Percentiles rank a stretch among this genome's conserved stretches.
Conservation (phyloP, 2,888 invertebrate species). For the Caenorhabditis zanzibari region DNA sequence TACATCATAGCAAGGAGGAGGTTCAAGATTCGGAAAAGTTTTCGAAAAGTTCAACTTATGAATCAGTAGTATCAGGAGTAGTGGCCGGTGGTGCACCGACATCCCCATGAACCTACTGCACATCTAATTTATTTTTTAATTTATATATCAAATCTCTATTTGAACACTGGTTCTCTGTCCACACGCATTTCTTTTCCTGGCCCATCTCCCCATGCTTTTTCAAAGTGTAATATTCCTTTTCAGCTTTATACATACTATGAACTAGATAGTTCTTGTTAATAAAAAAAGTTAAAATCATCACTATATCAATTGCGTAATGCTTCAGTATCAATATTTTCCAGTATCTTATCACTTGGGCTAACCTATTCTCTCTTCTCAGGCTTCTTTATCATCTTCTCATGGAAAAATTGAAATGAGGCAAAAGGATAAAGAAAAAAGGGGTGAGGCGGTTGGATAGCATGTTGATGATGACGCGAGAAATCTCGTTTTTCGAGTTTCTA, state of each 20-base stretch:
- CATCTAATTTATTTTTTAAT: constrained; percentile 13
- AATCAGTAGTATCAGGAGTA: constrained; percentile 60
- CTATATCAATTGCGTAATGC: not conserved
- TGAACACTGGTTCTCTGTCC: constrained; percentile 20
- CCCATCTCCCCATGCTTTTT: not conserved
- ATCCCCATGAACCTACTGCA: not conserved
- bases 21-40: constrained; percentile 65
- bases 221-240: not conserved
- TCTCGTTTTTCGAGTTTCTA: constrained; percentile 59
- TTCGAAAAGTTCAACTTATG: constrained; percentile 73
- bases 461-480: constrained; percentile 36
- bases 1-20: constrained; percentile 87
- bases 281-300: not conserved
- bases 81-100: constrained; percentile 12
- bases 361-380: not conserved
- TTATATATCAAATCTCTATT: constrained; percentile 5
- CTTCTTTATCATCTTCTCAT: constrained; percentile 2
- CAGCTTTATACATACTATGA: not conserved
- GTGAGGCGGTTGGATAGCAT: not conserved
- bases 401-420: constrained; percentile 25
- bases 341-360: constrained; percentile 4
- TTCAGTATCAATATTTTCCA: not conserved
- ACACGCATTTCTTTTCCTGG: not conserved
- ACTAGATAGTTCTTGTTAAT: constrained; percentile 6
- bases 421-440: constrained; percentile 4